phyloP scores from a whole-genome alignment of 2,797 vertebrate species.

The Urosaurus nigricauda region DNA sequence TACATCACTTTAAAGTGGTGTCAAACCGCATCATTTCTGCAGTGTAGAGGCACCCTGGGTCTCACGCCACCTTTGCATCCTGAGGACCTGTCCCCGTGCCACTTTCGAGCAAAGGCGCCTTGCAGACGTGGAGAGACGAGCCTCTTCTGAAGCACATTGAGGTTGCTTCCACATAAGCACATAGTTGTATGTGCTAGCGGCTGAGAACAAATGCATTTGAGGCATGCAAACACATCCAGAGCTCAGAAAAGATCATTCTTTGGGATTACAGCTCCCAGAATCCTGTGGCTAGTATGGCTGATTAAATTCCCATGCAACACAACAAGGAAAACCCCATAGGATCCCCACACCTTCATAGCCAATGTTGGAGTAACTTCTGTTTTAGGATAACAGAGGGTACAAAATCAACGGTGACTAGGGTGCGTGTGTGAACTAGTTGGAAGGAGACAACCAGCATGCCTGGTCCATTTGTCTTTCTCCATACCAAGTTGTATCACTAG shows the following conservation, averaged over 20 bases:
- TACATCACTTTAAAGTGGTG: no score
- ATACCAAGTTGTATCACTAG: no score
- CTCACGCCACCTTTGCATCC: neutral
- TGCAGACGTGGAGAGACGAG: neutral
- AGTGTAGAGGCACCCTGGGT: no score
- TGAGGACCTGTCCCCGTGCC: neutral
- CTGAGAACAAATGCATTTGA: no score
- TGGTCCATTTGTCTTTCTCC: no score
- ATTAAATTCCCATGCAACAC: neutral
- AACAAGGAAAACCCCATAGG: neutral
- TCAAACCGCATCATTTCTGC: no score
- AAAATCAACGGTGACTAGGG: neutral
- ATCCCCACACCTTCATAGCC: no score
- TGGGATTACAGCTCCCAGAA: neutral
- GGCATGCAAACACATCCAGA: neutral
- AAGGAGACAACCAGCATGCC: neutral
- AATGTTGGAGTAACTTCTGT: no score
- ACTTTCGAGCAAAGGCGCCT: neutral
- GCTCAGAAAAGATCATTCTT: neutral
- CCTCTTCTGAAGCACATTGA: neutral
- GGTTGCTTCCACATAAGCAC: neutral
- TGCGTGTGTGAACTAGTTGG: fast-evolving
- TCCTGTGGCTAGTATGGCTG: neutral
- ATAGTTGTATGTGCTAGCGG: no score
- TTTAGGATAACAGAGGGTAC: neutral